A percentile compares a stretch with the other conserved stretches of the same genome.
Evolutionary conservation across 2,113 vertebrate species (phyloP).

Genomic region (Cyprinodon tularosa): DNA sequence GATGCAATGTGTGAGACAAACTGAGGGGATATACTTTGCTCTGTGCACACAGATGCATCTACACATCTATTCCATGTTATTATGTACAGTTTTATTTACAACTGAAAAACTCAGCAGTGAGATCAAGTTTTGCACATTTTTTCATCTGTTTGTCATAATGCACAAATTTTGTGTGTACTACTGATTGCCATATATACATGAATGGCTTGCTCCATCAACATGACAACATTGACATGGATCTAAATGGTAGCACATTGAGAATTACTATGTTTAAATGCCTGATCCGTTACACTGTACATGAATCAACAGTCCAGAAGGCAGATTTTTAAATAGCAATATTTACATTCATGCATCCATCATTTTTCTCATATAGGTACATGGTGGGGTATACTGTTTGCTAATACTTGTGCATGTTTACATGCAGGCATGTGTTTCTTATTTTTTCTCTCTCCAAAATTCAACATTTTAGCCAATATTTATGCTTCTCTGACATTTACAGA

Average conservation of each 20-base stretch:
- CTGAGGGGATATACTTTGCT: slow-evolving; percentile 43
- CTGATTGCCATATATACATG: slow-evolving; percentile 83
- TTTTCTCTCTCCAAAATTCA: slow-evolving; percentile 59
- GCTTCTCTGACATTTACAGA: slow-evolving; percentile 57
- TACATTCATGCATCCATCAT: slow-evolving; percentile 93
- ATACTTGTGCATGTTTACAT: slow-evolving; percentile 74
- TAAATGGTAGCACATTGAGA: slow-evolving; percentile 82
- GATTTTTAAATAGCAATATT: slow-evolving; percentile 85
- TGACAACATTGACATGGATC: slow-evolving; percentile 79
- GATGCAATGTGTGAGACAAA: slow-evolving; percentile 63
- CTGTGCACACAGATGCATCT: slow-evolving; percentile 30
- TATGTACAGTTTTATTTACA: slow-evolving; percentile 94
- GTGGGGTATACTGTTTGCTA: slow-evolving; percentile 76
- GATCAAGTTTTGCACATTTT: slow-evolving; percentile 80
- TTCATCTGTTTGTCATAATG: slow-evolving; percentile 83
- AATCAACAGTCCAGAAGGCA: slow-evolving; percentile 87
- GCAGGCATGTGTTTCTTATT: slow-evolving; percentile 72
- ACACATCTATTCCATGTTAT: slow-evolving; percentile 49
- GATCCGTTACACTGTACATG: slow-evolving; percentile 80
- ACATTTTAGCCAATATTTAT: slow-evolving; percentile 65
- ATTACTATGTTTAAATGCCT: slow-evolving; percentile 80
- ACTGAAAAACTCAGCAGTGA: slow-evolving; percentile 88
- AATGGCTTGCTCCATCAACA: slow-evolving; percentile 87
- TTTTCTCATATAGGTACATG: slow-evolving; percentile 81
- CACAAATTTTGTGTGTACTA: slow-evolving; percentile 82